These are phyloP conservation scores for Prunella strophiata DNA, from an alignment of 2,797 vertebrate genomes.

Conservation along the genomic window DNA sequence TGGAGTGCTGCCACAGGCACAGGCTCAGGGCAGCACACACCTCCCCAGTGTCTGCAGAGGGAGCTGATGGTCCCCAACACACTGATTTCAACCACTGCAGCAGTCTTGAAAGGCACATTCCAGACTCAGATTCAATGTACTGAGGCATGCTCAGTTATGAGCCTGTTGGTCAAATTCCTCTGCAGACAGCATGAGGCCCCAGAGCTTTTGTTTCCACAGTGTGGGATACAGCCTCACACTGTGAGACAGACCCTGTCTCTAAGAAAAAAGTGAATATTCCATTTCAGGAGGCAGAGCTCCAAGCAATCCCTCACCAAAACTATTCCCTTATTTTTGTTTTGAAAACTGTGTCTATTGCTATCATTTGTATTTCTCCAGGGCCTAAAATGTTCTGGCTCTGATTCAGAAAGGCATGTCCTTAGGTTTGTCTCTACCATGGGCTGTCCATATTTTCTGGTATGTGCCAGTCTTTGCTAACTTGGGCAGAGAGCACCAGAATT, in stretches of 20 bases:
- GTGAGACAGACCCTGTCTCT: not conserved
- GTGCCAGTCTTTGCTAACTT: not conserved
- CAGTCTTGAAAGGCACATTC: not conserved
- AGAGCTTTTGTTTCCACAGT: not conserved
- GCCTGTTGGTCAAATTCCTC: not conserved
- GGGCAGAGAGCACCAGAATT: not conserved
- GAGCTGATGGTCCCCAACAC: not conserved
- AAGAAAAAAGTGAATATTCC: not conserved
- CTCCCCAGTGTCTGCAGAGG: not conserved
- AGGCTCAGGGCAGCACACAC: not conserved
- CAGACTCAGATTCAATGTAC: not conserved
- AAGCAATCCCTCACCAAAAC: not conserved
- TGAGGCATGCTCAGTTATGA: not conserved
- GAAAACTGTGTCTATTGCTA: not conserved
- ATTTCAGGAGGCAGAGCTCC: not conserved
- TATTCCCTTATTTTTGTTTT: not conserved
- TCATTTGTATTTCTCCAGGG: not conserved
- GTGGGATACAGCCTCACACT: not conserved
- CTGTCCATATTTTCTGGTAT: not conserved
- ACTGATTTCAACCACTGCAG: not conserved
- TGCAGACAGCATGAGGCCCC: not conserved
- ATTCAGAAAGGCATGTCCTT: not conserved
- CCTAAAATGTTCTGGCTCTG: not conserved
- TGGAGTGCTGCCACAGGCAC: not conserved
- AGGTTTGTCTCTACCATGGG: not conserved